phyloP scores from a whole-genome alignment of 2,888 invertebrate species.

The Myathropa florea region DNA sequence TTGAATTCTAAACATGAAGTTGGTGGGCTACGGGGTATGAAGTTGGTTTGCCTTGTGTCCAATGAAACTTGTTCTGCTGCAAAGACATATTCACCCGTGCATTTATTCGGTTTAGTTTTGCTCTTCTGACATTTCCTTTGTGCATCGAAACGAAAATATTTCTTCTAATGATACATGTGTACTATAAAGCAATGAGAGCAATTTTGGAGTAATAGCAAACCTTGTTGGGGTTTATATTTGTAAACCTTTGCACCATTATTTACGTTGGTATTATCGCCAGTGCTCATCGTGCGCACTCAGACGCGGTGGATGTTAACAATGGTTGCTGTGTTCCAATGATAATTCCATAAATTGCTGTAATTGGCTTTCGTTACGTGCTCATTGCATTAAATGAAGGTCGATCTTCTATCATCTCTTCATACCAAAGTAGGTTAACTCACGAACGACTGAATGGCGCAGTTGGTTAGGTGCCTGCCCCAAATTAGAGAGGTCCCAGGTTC shows the following conservation, averaged over 20 bases:
- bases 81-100: slow-evolving; percentile 25
- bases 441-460: no score
- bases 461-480: no score
- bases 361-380: no score
- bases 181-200: neutral
- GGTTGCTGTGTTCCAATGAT: no score
- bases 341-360: neutral
- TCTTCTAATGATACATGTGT: slow-evolving; percentile 17
- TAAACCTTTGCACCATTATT: no score
- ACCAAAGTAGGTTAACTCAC: no score
- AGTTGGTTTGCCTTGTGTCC: neutral
- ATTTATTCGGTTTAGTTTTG: slow-evolving; percentile 17
- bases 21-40: neutral
- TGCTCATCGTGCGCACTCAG: no score
- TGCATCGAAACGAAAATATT: slow-evolving; percentile 31
- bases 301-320: no score
- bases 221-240: neutral
- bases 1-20: slow-evolving; percentile 16
- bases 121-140: slow-evolving; percentile 3
- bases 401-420: no score
- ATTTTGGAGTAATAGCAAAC: neutral
- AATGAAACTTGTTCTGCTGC: neutral
- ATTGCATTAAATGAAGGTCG: no score
- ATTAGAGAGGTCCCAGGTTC: no score
- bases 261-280: no score